These are phyloP conservation scores for Masticophis lateralis DNA, from an alignment of 2,797 vertebrate genomes.

Conservation along the genomic window DNA sequence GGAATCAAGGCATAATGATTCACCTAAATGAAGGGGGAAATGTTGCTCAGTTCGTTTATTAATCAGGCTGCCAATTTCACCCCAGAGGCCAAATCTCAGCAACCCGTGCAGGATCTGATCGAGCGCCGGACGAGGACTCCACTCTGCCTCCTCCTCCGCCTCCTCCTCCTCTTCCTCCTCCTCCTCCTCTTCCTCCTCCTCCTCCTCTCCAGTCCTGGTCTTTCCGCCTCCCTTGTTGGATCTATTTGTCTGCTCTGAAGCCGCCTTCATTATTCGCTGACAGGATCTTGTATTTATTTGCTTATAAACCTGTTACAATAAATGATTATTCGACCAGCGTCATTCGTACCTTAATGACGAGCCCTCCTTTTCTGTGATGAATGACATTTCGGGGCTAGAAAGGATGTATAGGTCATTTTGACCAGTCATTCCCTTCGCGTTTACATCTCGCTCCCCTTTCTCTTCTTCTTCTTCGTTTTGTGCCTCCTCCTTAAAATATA, in stretches of 20 bases:
- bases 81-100: constrained; percentile 99
- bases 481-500: constrained; percentile 77
- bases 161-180: not conserved
- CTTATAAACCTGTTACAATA: constrained; percentile 99
- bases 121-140: constrained; percentile 85
- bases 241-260: constrained; percentile 98
- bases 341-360: constrained; percentile 98
- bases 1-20: constrained; percentile 99
- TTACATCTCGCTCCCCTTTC: constrained; percentile 78
- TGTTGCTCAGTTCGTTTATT: constrained; percentile 98
- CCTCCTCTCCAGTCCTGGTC: constrained; percentile 84
- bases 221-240: constrained; percentile 87
- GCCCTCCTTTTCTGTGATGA: constrained; percentile 92
- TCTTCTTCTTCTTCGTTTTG: constrained; percentile 61
- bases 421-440: constrained; percentile 90
- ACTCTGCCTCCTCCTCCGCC: not conserved
- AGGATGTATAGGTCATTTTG: constrained; percentile 95
- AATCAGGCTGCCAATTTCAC: constrained; percentile 99
- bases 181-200: not conserved
- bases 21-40: constrained; percentile 99
- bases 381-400: constrained; percentile 91
- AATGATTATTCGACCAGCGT: constrained; percentile 99
- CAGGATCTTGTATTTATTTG: constrained; percentile 99
- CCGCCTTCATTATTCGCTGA: constrained; percentile 98
- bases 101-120: constrained; percentile 87